phyloP scores from a whole-genome alignment of 2,888 invertebrate genomes.

The Tipula unca region DNA sequence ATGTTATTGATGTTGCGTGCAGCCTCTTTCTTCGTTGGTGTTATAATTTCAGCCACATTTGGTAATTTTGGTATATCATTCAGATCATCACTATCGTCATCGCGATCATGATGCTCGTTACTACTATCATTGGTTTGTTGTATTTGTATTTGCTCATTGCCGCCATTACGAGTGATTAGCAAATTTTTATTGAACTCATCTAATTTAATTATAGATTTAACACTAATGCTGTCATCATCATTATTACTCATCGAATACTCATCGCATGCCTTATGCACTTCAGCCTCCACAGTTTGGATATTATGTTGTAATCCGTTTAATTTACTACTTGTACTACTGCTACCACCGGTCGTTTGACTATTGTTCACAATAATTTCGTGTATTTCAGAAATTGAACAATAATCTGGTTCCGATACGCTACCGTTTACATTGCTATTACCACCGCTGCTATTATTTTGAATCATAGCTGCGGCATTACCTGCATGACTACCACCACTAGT shows the following conservation, averaged over 20 bases:
- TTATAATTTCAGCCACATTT: constrained; percentile 65
- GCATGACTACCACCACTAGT: neutral
- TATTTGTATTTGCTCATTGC: neutral
- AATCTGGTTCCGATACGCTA: constrained; percentile 56
- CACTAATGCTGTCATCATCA: constrained; percentile 15
- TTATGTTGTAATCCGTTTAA: constrained; percentile 32
- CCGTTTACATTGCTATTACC: neutral
- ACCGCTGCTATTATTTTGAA: neutral
- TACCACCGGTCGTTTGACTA: neutral
- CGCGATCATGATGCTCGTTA: constrained; percentile 21
- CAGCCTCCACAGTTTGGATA: constrained; percentile 50
- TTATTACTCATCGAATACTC: constrained; percentile 24
- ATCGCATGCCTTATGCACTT: constrained; percentile 36
- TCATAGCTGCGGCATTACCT: neutral
- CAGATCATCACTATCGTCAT: constrained; percentile 33
- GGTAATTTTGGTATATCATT: constrained; percentile 63
- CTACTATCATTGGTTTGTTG: neutral
- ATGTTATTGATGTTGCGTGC: neutral
- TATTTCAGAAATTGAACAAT: constrained; percentile 68
- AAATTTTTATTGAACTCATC: constrained; percentile 21
- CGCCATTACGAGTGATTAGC: neutral
- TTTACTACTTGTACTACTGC: neutral
- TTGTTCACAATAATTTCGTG: constrained; percentile 28
- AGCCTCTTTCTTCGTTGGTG: constrained; percentile 51
- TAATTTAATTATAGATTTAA: neutral